These are phyloP conservation scores for Ifrita kowaldi DNA, from an alignment of 2,113 vertebrate species.

Conservation along the genomic window DNA sequence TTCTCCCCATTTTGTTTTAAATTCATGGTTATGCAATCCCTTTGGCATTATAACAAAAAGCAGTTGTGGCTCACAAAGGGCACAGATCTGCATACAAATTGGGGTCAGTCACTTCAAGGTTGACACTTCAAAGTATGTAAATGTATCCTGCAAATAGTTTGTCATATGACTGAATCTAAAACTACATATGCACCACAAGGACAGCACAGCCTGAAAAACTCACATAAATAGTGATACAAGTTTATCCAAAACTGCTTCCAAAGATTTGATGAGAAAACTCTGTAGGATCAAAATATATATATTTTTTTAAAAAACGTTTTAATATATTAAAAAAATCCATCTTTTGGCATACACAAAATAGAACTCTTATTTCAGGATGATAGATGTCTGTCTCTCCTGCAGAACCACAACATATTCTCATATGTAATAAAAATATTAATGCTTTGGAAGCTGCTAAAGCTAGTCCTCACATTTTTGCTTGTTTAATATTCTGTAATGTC, in stretches of 20 bases:
- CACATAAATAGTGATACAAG: not conserved
- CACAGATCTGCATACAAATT: conserved; percentile 29
- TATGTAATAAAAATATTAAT: not conserved
- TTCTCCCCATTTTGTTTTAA: not conserved
- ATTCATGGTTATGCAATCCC: not conserved
- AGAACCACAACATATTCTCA: not conserved
- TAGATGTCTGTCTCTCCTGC: not conserved
- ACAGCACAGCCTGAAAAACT: not conserved
- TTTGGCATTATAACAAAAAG: not conserved
- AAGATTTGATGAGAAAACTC: not conserved
- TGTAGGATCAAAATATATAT: not conserved
- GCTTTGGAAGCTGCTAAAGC: not conserved
- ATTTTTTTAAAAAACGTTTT: not conserved
- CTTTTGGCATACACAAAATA: not conserved
- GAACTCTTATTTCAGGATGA: not conserved
- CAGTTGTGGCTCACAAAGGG: not conserved
- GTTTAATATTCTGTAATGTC: not conserved
- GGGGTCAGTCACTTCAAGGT: conserved; percentile 7
- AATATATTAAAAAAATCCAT: not conserved
- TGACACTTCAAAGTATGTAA: not conserved
- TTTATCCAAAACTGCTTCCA: not conserved
- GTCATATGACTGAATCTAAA: not conserved
- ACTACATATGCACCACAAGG: not conserved
- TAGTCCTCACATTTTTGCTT: not conserved
- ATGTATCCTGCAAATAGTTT: not conserved